Conservation (phyloP, 2,113 vertebrate species). For the Pelmatolapia mariae region DNA sequence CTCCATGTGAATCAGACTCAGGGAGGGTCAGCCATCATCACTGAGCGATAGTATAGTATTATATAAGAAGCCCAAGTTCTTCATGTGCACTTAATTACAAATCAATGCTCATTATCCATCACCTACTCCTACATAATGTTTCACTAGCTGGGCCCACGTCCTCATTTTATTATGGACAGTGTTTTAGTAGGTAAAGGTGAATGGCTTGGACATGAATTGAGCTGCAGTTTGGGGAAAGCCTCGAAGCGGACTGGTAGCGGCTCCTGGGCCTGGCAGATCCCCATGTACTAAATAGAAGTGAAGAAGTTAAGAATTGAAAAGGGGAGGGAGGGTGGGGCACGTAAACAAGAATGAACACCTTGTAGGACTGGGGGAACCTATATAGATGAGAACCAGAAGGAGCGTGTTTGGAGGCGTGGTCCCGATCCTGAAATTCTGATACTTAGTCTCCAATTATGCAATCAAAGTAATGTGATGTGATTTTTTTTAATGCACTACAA, state of each 20-base stretch:
- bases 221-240: too few species aligned
- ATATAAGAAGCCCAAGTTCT: not conserved
- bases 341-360: not conserved
- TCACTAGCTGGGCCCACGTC: not conserved
- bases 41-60: not conserved
- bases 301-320: not conserved
- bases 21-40: not conserved
- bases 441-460: not conserved
- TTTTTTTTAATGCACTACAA: not conserved
- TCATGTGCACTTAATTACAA: not conserved
- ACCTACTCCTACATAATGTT: not conserved
- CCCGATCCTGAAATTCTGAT: not conserved
- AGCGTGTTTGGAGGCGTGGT: not conserved
- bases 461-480: not conserved
- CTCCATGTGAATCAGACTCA: not conserved
- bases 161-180: not conserved
- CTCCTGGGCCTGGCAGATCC: not conserved
- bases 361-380: not conserved
- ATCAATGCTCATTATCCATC: not conserved
- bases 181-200: not conserved
- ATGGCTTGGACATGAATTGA: not conserved
- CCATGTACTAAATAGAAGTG: not conserved
- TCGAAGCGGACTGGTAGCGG: accelerated
- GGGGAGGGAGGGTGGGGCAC: not conserved
- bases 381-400: not conserved